phyloP scores from a whole-genome alignment of 2,888 invertebrate species.

The Graphium colonna region DNA sequence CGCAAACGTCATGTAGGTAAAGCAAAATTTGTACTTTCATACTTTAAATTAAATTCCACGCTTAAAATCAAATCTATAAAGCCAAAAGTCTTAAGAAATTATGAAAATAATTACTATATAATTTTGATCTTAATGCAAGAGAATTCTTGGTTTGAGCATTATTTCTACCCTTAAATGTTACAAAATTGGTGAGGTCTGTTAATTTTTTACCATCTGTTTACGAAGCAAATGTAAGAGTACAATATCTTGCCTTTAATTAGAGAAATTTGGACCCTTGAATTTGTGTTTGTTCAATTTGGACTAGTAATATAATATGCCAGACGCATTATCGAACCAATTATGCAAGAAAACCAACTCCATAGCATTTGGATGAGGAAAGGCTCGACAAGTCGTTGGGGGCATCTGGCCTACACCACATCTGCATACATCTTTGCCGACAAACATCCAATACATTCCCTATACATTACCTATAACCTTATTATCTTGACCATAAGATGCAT shows the following conservation, averaged over 20 bases:
- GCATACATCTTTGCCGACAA: conserved; percentile 40
- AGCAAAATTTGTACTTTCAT: no score
- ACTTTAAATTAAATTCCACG: no score
- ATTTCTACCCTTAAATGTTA: no score
- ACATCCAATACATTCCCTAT: conserved; percentile 27
- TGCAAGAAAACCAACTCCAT: conserved; percentile 51
- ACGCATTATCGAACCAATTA: conserved; percentile 66
- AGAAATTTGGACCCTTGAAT: not conserved
- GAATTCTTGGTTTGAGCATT: no score
- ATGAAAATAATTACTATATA: no score
- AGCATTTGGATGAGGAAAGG: conserved; percentile 47
- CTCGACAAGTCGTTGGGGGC: conserved; percentile 57
- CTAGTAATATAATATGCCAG: conserved; percentile 31
- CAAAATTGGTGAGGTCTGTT: no score
- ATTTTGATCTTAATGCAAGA: no score
- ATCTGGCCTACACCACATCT: conserved; percentile 66
- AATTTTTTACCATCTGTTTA: no score
- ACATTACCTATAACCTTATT: conserved; percentile 27
- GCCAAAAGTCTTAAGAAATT: no score
- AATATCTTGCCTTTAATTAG: not conserved
- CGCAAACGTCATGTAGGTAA: no score
- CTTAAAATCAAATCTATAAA: no score
- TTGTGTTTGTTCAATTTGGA: conserved; percentile 5
- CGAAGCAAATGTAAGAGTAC: not conserved
- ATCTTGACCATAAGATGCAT: conserved; percentile 30